Evolutionary conservation across 2,888 invertebrate species (phyloP).

Genomic region (Eilema griseolum): DNA sequence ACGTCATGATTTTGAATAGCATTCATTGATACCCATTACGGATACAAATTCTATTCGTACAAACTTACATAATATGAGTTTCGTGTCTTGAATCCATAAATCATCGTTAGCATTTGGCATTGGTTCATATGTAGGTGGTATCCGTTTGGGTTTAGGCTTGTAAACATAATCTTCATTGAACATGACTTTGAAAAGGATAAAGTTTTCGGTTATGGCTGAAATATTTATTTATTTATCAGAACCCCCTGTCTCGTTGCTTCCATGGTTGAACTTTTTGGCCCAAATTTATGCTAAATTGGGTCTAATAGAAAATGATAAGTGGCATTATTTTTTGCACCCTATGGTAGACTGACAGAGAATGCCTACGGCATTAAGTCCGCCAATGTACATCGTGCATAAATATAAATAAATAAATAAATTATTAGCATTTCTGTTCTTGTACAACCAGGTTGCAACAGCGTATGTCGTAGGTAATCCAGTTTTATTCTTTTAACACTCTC

Average conservation of each 20-base stretch:
- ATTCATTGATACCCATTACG: neutral
- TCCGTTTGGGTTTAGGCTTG: constrained; percentile 17
- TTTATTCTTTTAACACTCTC: too few species aligned
- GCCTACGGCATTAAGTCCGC: too few species aligned
- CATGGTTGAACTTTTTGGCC: neutral
- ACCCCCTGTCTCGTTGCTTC: neutral
- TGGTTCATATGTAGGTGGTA: constrained; percentile 16
- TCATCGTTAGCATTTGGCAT: constrained; percentile 34
- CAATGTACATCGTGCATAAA: too few species aligned
- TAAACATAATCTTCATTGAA: constrained; percentile 23
- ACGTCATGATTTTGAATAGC: neutral
- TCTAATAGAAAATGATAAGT: too few species aligned
- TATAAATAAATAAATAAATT: too few species aligned
- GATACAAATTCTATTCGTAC: constrained; percentile 20
- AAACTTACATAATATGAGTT: constrained; percentile 10
- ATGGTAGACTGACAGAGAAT: too few species aligned
- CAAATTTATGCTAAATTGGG: neutral
- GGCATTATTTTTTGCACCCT: too few species aligned
- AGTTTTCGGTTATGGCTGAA: constrained; percentile 9
- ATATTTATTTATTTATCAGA: constrained; percentile 4
- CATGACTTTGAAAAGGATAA: constrained; percentile 17
- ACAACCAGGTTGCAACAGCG: too few species aligned
- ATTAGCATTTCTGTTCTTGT: too few species aligned
- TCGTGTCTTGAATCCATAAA: constrained; percentile 32
- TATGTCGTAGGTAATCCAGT: too few species aligned